Evolutionary conservation across 2,797 vertebrate species (phyloP).

Genomic region (Acomys russatus): DNA sequence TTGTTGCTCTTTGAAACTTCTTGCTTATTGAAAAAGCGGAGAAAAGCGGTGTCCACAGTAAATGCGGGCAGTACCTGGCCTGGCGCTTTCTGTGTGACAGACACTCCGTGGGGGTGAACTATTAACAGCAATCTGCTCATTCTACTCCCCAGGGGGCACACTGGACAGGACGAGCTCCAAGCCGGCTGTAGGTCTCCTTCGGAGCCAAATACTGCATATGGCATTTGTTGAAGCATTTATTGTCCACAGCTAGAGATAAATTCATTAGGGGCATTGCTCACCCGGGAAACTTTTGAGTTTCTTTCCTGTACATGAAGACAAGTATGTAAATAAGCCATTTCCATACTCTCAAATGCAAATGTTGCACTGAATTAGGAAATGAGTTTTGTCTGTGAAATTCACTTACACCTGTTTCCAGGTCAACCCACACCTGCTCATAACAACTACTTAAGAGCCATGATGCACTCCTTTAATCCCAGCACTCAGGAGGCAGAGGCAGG

Average conservation of each 20-base stretch:
- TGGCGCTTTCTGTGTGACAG: constrained; percentile 72
- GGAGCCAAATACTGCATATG: constrained; percentile 81
- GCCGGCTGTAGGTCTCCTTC: constrained; percentile 59
- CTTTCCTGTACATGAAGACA: constrained; percentile 15
- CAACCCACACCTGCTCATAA: background rate
- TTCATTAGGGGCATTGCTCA: constrained; percentile 66
- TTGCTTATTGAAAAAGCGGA: background rate
- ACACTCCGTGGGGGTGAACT: constrained; percentile 66
- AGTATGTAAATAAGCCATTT: constrained; percentile 19
- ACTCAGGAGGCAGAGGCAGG: background rate
- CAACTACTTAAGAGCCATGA: background rate
- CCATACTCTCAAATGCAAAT: constrained; percentile 20
- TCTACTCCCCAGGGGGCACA: constrained; percentile 58
- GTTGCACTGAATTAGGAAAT: constrained; percentile 52
- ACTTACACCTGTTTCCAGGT: background rate
- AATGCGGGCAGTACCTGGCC: constrained; percentile 70
- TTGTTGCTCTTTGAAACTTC: constrained; percentile 63
- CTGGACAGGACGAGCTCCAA: constrained; percentile 78
- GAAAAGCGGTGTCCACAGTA: constrained; percentile 50
- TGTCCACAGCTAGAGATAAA: constrained; percentile 66
- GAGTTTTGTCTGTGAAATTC: constrained; percentile 56
- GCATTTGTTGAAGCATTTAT: constrained; percentile 78
- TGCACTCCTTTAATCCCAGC: background rate
- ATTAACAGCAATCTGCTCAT: constrained; percentile 84
- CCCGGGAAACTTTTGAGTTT: constrained; percentile 55